A percentile compares a stretch with the other conserved stretches of the same genome.
Evolutionary conservation across 2,113 vertebrate genomes (phyloP).

Genomic region (Spea bombifrons): DNA sequence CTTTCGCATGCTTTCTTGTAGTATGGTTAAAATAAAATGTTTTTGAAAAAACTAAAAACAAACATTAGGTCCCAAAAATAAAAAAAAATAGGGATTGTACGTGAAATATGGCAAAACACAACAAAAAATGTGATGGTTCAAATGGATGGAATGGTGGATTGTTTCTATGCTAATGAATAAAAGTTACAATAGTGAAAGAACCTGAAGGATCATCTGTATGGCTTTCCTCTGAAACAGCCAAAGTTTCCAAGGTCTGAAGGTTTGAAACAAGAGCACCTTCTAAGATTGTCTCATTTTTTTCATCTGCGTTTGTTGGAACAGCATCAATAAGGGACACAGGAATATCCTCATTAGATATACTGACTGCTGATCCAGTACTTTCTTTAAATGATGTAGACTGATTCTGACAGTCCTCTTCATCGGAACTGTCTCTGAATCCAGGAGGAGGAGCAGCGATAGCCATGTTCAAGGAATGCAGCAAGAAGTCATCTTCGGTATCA

Average conservation of each 20-base stretch:
- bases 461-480: conserved; percentile 94
- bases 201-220: conserved; percentile 96
- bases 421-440: conserved; percentile 96
- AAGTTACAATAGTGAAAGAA: conserved; percentile 97
- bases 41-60: conserved; percentile 51
- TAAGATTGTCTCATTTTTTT: conserved; percentile 75
- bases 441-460: conserved; percentile 96
- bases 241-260: conserved; percentile 86
- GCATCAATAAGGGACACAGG: conserved; percentile 96
- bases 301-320: conserved; percentile 79
- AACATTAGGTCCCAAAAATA: conserved; percentile 56
- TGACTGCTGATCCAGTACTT: conserved; percentile 61
- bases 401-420: conserved; percentile 88
- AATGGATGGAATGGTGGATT: conserved; percentile 70
- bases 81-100: conserved; percentile 57
- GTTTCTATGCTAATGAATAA: conserved; percentile 83
- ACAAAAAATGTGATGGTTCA: conserved; percentile 64
- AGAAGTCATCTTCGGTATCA: conserved; percentile 87
- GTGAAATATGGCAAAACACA: conserved; percentile 54
- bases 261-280: conserved; percentile 86
- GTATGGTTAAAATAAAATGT: neutral
- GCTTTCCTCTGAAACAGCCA: conserved; percentile 92
- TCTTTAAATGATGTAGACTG: conserved; percentile 67
- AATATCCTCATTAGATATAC: conserved; percentile 75
- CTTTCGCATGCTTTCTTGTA: too few relatives aligned